phyloP scores from a whole-genome alignment of 2,888 invertebrate genomes.

The Tipula vernalis region DNA sequence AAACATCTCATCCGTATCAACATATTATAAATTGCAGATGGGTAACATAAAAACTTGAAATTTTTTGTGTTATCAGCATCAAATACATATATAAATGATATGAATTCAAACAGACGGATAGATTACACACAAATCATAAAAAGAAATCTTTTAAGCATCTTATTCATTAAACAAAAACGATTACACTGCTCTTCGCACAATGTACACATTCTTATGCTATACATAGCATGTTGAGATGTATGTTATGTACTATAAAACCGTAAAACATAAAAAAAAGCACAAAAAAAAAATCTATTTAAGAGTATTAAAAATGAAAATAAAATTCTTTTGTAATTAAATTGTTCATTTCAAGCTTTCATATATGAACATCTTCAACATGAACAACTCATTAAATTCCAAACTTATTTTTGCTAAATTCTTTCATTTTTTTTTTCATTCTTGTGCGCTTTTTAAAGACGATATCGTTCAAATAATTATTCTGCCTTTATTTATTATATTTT shows the following conservation, averaged over 20 bases:
- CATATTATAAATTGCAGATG: not conserved
- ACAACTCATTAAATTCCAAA: not conserved
- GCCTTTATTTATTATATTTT: not conserved
- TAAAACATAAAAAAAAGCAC: too few relatives aligned
- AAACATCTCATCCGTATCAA: too few relatives aligned
- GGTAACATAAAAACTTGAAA: not conserved
- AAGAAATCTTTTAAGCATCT: not conserved
- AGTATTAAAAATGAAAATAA: not conserved
- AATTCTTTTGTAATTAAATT: constrained; percentile 4
- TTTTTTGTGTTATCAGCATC: not conserved
- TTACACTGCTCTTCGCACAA: not conserved
- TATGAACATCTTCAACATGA: not conserved
- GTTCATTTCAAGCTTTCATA: not conserved
- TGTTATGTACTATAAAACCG: not conserved
- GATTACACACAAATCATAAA: not conserved
- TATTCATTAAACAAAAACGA: not conserved
- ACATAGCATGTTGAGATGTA: not conserved
- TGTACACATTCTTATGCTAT: not conserved
- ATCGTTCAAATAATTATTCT: not conserved
- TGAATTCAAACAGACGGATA: not conserved
- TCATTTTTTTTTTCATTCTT: not conserved
- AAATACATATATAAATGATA: not conserved
- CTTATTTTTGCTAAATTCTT: not conserved
- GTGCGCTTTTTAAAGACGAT: not conserved
- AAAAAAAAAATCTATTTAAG: not conserved